Evolutionary conservation across 2,888 invertebrate genomes (phyloP), one percentile per base, ranked within the genome.

Genomic region (Ecliptopera silaceata): DNA sequence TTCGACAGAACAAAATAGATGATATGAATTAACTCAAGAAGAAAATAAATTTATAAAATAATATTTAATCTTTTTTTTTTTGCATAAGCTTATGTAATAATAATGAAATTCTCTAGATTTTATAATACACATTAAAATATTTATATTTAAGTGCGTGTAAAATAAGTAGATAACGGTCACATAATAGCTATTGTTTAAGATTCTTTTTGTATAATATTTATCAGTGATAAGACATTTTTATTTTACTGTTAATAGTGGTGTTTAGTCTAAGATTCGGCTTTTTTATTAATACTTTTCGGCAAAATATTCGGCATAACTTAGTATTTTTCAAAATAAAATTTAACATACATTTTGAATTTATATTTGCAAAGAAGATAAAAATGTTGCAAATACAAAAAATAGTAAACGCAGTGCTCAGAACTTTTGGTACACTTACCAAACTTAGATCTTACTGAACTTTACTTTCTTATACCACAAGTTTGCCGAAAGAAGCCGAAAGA

Each of bases 141-240:
- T 31, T 53, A 54, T 42, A 48, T 60, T 58, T 60, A 54, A 60
- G 57, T 57, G 56, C 65, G 56, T 61, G 31, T 45, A 36, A 63
- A 60, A 50, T 50, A 51, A 18, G 57, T 55, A 58, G 49, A 59
- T 58, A 60, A 56, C 43, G 44, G 44, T 50, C 38, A 44, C 47
- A 74, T 75, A 79, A 74, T 72, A 63, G 77, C 80, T 72, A 83
- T 85, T 86, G 83, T 86, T 84, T 82, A 75, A 78, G 76, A 85
- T 87, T 80, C 76, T 81, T 82, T 75, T 79, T 76, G 75, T 86
- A 87, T 86, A 84, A 84, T 79, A 80, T 80, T 86, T 88, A 88
- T 84, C 85, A 88, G 77, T 84, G 49, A 58, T 58, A 53, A 49
- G 20, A 36, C 12, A 47, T 52, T 43, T 51, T 31, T 10, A 41